Evolutionary conservation across 1,140 invertebrate genomes (phyloP).

Genomic region (Nomia melanderi): DNA sequence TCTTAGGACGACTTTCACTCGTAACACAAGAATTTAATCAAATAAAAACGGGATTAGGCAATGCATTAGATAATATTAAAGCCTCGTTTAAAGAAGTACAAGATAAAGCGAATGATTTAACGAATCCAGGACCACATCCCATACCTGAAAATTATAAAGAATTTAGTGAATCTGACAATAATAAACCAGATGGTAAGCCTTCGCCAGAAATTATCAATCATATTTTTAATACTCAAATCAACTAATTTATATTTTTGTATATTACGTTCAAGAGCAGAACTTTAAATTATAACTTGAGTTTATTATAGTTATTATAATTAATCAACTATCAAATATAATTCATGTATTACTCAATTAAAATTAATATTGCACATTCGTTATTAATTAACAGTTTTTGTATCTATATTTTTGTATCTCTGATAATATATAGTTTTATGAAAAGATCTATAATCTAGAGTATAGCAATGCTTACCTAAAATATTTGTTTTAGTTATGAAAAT

Average conservation of each 20-base stretch:
- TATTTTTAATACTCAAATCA: slow-evolving; percentile 28
- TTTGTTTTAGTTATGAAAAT: slow-evolving; percentile 61
- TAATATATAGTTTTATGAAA: slow-evolving; percentile 14
- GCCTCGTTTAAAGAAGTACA: slow-evolving; percentile 86
- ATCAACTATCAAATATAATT: neutral
- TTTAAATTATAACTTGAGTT: neutral
- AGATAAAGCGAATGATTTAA: slow-evolving; percentile 80
- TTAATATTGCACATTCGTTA: neutral
- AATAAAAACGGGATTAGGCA: slow-evolving; percentile 88
- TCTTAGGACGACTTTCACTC: slow-evolving; percentile 89
- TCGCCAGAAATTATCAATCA: slow-evolving; percentile 36
- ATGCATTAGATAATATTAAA: slow-evolving; percentile 87
- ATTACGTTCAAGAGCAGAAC: neutral
- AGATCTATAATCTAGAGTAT: neutral
- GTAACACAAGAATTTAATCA: slow-evolving; percentile 93
- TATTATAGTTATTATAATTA: too few species aligned
- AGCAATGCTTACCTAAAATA: slow-evolving; percentile 23
- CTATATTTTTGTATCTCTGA: neutral
- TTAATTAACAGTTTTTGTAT: slow-evolving; percentile 9
- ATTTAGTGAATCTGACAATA: slow-evolving; percentile 59
- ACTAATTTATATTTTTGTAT: slow-evolving; percentile 12
- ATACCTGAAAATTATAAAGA: slow-evolving; percentile 75
- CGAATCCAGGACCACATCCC: slow-evolving; percentile 73
- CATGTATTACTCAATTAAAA: neutral
- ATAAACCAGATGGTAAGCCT: slow-evolving; percentile 52